Evolutionary conservation across 2,888 invertebrate species (phyloP).

Genomic region (Gymnocheta viridis): DNA sequence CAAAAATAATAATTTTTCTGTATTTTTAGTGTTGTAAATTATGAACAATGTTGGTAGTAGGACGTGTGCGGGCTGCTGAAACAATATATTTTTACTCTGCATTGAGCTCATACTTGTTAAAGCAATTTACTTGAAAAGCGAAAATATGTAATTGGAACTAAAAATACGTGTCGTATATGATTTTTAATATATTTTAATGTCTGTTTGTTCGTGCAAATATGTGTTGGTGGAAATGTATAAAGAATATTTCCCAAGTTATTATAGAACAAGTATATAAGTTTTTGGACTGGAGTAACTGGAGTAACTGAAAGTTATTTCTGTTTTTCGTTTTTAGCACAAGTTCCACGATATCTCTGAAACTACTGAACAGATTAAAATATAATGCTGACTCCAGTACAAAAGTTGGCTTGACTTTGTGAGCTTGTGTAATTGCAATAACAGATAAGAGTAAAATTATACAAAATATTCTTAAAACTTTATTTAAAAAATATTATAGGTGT

Average conservation of each 20-base stretch:
- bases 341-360: no score
- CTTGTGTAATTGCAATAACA: no score
- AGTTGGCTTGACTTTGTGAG: no score
- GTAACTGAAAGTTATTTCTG: no score
- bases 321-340: no score
- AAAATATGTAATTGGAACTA: slow-evolving; percentile 63
- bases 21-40: background rate
- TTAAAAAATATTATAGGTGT: no score
- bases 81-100: background rate
- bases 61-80: slow-evolving; percentile 1
- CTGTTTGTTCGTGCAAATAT: slow-evolving; percentile 57
- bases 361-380: no score
- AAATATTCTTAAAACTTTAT: background rate
- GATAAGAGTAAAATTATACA: background rate
- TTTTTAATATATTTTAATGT: slow-evolving; percentile 61
- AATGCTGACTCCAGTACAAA: no score
- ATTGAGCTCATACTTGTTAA: slow-evolving; percentile 7
- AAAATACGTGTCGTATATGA: slow-evolving; percentile 60
- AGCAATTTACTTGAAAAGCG: slow-evolving; percentile 53
- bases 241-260: slow-evolving; percentile 38
- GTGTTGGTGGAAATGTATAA: slow-evolving; percentile 7
- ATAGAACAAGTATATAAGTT: background rate
- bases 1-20: background rate
- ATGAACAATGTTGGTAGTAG: background rate
- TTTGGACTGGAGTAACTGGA: no score